Base-by-base conservation (phyloP, 2,797 vertebrate species). In the Bradypodion pumilum region DNA sequence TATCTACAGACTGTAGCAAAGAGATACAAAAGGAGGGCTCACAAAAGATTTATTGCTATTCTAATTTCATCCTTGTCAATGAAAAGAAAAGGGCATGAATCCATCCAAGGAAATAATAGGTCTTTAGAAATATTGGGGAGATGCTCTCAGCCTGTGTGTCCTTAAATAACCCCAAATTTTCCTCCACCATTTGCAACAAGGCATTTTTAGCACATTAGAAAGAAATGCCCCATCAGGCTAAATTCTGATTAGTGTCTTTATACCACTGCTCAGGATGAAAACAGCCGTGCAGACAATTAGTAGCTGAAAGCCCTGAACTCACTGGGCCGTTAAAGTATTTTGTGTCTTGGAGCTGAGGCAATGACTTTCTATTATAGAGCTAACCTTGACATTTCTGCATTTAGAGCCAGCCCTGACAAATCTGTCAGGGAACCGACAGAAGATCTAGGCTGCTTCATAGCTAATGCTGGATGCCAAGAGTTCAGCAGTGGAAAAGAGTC, bases 371-470 rank as follows among this genome's bases (percentile, higher is more conserved):
- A 49, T 37, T 83, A 12, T 32, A 81, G 29, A 69, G 84, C 1
- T 65, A 68, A 44, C 60, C 84, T 81, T 8, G 1, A 7, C 5
- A 89, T 89, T 85, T 80, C 74, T 81, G 21, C 62, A 81, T 89
- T 87, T 89, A 62, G 52, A 85, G 46, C 46, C 25, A 66, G 5
- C 21, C 74, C 52, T 85, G 85, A 80, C 78, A 88, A 86, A 7
- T 5, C 1, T 83, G 0, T 70, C 29, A 25, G 0, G 0, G 7
- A 0, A 15, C 0, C 44, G 7, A 35, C 68, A 74, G 35, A 7
- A 72, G 65, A 82, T 81, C 1, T 44, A 80, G 66, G 84, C 78
- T 86, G 9, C 2, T 21, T 86, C 59, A 44, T 2, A 88, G 32
- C 0, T 76, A 56, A 59, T 74, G 32, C 74, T 52, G 78, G 72